Conservation (phyloP, 2,113 vertebrate species). For the Emydura subglobosa region DNA sequence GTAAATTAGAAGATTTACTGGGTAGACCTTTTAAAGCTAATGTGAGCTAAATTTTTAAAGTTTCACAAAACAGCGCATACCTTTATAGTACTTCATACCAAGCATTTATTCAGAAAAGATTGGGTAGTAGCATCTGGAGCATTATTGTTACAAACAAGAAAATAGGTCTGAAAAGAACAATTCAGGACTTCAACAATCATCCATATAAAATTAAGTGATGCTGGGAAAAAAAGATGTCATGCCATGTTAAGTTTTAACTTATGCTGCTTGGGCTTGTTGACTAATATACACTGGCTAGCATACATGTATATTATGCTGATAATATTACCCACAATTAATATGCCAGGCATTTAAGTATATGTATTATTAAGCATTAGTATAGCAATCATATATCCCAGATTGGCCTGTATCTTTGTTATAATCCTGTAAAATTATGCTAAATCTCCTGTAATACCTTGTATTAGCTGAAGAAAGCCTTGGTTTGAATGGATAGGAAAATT, state of each 20-base stretch:
- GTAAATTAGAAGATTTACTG: background rate
- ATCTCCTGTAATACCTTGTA: too few relatives aligned
- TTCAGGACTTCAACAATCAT: background rate
- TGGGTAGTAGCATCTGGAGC: background rate
- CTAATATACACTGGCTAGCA: background rate
- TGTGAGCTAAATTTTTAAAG: background rate
- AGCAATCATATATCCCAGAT: background rate
- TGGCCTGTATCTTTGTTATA: background rate
- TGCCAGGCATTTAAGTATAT: background rate
- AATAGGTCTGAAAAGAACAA: background rate
- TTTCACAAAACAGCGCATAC: background rate
- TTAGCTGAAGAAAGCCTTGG: background rate
- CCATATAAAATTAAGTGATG: background rate
- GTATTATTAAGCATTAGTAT: background rate
- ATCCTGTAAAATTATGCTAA: background rate
- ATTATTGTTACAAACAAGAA: background rate
- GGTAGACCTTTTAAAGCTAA: background rate
- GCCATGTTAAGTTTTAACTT: background rate
- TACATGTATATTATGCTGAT: background rate
- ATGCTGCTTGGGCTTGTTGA: background rate
- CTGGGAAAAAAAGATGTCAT: background rate
- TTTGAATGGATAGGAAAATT: background rate
- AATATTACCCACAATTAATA: background rate
- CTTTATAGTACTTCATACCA: background rate
- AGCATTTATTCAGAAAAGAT: background rate